Percentiles rank a stretch among this genome's conserved stretches.
Evolutionary conservation across 2,797 vertebrate genomes (phyloP).

Genomic region (Silurus lanzhouensis): DNA sequence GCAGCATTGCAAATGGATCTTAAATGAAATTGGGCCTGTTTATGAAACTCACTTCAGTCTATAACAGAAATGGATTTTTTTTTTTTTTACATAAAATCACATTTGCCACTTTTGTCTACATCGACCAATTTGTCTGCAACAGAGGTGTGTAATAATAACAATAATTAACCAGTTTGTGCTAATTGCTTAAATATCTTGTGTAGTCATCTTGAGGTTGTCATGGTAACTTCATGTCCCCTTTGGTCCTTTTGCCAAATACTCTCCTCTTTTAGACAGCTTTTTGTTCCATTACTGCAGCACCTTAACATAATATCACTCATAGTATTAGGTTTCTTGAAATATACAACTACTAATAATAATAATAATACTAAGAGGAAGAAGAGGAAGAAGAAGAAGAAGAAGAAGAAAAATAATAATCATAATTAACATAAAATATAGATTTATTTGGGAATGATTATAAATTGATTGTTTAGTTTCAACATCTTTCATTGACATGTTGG

Average conservation of each 20-base stretch:
- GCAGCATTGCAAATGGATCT: background rate
- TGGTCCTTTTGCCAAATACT: background rate
- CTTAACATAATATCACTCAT: background rate
- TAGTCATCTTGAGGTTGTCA: background rate
- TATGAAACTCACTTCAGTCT: background rate
- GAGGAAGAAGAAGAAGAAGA: too few relatives aligned
- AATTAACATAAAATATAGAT: background rate
- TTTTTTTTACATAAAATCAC: background rate
- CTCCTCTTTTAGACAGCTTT: background rate
- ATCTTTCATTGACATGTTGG: background rate
- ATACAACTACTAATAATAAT: too few relatives aligned
- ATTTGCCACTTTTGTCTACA: slow-evolving; percentile 1
- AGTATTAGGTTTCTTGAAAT: background rate
- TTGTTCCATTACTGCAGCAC: background rate
- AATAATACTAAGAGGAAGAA: too few relatives aligned
- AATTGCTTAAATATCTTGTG: background rate
- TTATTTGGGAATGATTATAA: background rate
- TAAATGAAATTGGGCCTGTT: background rate
- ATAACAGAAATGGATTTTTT: background rate
- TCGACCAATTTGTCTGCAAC: background rate
- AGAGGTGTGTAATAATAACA: background rate
- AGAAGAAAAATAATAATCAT: too few relatives aligned
- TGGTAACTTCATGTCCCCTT: background rate
- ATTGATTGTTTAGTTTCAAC: background rate
- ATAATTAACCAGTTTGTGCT: background rate